Evolutionary conservation across 2,797 vertebrate genomes (phyloP), one percentile per base, ranked within the genome.

Genomic region (Aplochiton taeniatus): DNA sequence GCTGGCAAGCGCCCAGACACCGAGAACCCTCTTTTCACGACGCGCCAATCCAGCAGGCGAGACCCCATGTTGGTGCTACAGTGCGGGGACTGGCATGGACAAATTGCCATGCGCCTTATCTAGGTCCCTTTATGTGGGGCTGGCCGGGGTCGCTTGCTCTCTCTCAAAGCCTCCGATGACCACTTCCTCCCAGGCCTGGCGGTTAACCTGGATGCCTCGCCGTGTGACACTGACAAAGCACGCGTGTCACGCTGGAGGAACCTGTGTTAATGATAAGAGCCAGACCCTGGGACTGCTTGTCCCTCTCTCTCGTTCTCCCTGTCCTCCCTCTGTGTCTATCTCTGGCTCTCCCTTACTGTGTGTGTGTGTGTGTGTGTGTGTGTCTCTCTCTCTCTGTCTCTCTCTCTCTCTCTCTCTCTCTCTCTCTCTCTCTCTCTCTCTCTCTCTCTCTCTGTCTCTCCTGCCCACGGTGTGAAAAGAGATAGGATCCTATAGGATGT

Each of bases 1-100:
- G 88, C 84, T 93, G 91, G 92, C 90, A 89, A 84, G 76, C 74
- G 16, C 88, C 89, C 92, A 91, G 88, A 86, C 82, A 78, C 82
- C 73, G 88, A 87, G 88, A 88, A 66, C 74, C 87, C 86, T 84
- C 87, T 85, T 91, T 90, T 91, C 85, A 58, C 70, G 63, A 68
- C 53, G 69, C 66, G 62, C 78, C 78, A 75, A 72, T 77, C 83
- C 75, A 76, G 76, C 75, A 61, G 57, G 71, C 41, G 58, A 63
- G 58, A 46, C 61, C 31, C 88, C 83, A 85, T 85, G 87, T 87
- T 84, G 88, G 81, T 87, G 85, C 80, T 79, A 81, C 80, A 85
- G 84, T 73, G 79, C 78, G 76, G 74, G 78, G 83, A 86, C 85
- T 85, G 84, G 79, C 86, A 75, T 86, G 79, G 86, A 89, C 78